Evolutionary conservation across 2,888 invertebrate species (phyloP), one percentile per base, ranked within the genome.

Genomic region (Idaea straminata): DNA sequence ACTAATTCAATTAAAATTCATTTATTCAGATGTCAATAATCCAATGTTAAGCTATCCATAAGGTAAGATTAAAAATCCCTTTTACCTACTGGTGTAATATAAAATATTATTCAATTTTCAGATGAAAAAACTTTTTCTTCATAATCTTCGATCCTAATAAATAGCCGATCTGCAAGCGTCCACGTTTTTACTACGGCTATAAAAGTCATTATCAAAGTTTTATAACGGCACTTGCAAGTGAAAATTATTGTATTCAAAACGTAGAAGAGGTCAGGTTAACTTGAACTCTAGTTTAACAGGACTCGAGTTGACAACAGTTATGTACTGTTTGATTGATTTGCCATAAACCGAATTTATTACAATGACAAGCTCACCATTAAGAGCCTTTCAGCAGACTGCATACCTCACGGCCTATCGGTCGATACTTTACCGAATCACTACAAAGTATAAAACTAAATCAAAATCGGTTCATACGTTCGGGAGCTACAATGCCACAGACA

Each of bases 301-400:
- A 71, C 69, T 67, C 69, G 69, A 68, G 72, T 66, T 74, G 81
- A 64, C 47, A 47, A 47, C 47, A 47, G 47, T 47, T 47, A 25
- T 25, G 60, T 87, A 10, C 47, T 10, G 47, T 47, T 47, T 47
- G 88, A 91, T 90, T 88, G 90, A 90, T 90, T 86, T 79, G 81
- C 85, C 84, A 86, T 92, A 90, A 92, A 91, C 76, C 70, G 79
- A 87, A 88, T 90, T 91, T 25, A 25, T 25, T 25, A 25, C 25
- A 25, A 25, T 25, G 25, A 25, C 25, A 25, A 25, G 25, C 25
- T 25, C 25, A 25, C 25, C 25, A 25, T 25, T 25, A 25, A 3
- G 25, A 25, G 25, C 25, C 25, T 25, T 25, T 25, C 25, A 25
- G 25, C 25, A 25, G 25, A 25, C 25, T 25, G 25, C 25, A 25